A percentile compares a stretch with the other conserved stretches of the same genome.
Evolutionary conservation across 2,888 invertebrate species (phyloP).

Genomic region (Brachynemurus nebulosus): DNA sequence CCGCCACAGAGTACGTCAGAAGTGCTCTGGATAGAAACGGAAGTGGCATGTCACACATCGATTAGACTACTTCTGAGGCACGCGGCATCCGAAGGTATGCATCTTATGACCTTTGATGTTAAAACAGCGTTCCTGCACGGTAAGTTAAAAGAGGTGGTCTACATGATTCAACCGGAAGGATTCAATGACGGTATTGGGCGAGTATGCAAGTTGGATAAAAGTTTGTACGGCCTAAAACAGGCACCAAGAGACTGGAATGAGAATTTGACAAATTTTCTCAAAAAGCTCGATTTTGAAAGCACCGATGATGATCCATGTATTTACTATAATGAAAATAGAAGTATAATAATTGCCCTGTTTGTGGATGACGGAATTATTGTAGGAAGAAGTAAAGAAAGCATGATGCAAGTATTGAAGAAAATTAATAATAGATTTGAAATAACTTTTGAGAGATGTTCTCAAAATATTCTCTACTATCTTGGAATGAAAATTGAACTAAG

Average conservation of each 20-base stretch:
- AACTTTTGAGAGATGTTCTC: constrained; percentile 10
- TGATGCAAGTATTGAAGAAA: constrained; percentile 12
- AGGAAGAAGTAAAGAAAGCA: constrained; percentile 12
- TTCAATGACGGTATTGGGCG: constrained; percentile 9
- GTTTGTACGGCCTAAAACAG: constrained; percentile 23
- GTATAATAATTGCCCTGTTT: constrained; percentile 14
- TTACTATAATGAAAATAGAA: constrained; percentile 18
- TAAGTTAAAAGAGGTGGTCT: constrained; percentile 14
- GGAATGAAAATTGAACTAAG: constrained; percentile 4
- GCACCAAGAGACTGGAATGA: constrained; percentile 22
- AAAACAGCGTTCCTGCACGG: not conserved
- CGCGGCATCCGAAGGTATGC: constrained; percentile 16
- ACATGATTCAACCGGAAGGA: constrained; percentile 21
- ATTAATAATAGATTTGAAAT: constrained; percentile 16
- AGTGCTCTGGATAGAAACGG: constrained; percentile 3
- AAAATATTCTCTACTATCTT: not conserved
- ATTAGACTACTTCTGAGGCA: constrained; percentile 16
- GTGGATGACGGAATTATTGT: constrained; percentile 19
- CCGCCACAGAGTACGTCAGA: constrained; percentile 4
- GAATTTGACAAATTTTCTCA: constrained; percentile 17
- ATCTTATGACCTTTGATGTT: constrained; percentile 13
- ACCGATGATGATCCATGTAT: constrained; percentile 22
- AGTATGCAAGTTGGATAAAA: constrained; percentile 17
- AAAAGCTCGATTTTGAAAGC: constrained; percentile 15
- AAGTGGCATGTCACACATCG: not conserved